Base-by-base conservation (phyloP, 2,888 invertebrate genomes). In the Lasiommata megera region DNA sequence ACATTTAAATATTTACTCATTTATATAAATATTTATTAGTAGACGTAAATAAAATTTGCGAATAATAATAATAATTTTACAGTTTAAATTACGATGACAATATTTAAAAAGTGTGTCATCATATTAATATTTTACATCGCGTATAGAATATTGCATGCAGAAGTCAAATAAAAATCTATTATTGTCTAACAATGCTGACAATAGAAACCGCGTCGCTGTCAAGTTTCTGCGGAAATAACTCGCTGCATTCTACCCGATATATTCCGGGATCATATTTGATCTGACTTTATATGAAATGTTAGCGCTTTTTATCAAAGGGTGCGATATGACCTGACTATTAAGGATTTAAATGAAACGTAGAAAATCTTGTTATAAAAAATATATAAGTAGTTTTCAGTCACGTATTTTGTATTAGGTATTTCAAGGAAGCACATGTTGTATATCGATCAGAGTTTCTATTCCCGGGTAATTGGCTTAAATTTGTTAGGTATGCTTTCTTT, bases 221-320 rank as follows among this genome's bases (percentile, higher is more conserved):
- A 38, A 50, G 23, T 50, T 38, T 50, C 50, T 38, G 38, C 16
- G 38, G 28, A 51, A 51, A 38, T n/a, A 40, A 23, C 51, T 29
- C 16, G 16, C 16, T 51, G 51, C 51, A 51, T 51, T 51, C 50
- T 16, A 38, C 3, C 50, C 44, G 29, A 46, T 29, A 38, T 51
- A 51, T 29, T 38, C 51, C 40, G 38, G 51, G 51, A 51, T 51
- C 51, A 40, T 51, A 51, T 51, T 51, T 51, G 51, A 51, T 51
- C 51, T 40, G 51, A 40, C 51, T 51, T 37, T 51, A 51, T 51
- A 29, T 51, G 51, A 38, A 23, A 51, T 28, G 28, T 36, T 28
- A 50, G 50, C 37, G n/a, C 36, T 51, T 51, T 51, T 46, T 31
- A 31, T 31, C 31, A 46, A 46, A 46, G 31, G 31, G 6, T 14